Percentiles rank a stretch among this genome's conserved stretches.
Conservation (phyloP, 2,797 vertebrate genomes). For the Gila robusta region DNA sequence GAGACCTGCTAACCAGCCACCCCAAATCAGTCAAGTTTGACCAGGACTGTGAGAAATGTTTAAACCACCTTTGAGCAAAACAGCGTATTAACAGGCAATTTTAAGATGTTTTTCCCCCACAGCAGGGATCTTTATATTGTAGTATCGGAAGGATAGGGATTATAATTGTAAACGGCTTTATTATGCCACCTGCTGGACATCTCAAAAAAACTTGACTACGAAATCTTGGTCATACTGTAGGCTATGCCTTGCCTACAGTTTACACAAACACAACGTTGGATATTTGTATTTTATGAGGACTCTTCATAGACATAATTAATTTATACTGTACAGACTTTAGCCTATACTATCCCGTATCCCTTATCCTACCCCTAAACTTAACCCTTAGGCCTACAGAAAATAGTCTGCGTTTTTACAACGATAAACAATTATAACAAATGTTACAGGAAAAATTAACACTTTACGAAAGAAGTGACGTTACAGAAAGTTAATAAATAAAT, state of each 20-base stretch:
- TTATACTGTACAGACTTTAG: not conserved
- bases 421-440: not conserved
- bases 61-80: not conserved
- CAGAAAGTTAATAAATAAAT: not conserved
- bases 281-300: not conserved
- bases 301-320: not conserved
- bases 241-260: not conserved
- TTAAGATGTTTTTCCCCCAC: not conserved
- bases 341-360: not conserved
- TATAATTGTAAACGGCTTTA: not conserved
- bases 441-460: not conserved
- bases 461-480: not conserved
- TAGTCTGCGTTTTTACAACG: too few species aligned
- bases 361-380: not conserved
- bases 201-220: not conserved
- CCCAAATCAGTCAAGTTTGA: not conserved
- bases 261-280: not conserved
- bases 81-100: not conserved
- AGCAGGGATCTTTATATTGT: not conserved
- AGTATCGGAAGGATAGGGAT: too few species aligned
- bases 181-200: slow-evolving; percentile 54
- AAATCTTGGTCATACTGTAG: not conserved
- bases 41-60: not conserved
- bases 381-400: not conserved
- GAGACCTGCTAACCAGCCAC: not conserved